phyloP scores from a whole-genome alignment of 2,888 invertebrate genomes.

The Ichneumoninae sp. region DNA sequence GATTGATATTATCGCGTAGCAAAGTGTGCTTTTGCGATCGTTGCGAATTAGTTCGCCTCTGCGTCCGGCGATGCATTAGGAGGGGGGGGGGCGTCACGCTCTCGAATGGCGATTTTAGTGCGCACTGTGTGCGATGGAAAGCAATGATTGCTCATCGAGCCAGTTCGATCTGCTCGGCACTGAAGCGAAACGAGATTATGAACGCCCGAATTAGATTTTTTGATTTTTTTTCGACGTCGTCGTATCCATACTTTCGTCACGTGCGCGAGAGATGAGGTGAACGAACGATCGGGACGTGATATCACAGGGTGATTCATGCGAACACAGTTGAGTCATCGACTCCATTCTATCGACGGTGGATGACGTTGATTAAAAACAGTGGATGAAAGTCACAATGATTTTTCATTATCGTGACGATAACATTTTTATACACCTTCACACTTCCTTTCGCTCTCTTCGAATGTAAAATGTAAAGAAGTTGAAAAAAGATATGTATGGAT shows the following conservation, averaged over 20 bases:
- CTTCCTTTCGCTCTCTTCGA: neutral
- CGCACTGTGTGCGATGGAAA: neutral
- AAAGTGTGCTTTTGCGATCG: conserved; percentile 13
- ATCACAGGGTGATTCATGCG: conserved; percentile 17
- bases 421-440: neutral
- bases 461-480: too few relatives aligned
- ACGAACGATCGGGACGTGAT: conserved; percentile 27
- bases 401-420: neutral
- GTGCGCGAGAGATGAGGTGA: conserved; percentile 11
- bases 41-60: conserved; percentile 33
- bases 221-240: conserved; percentile 8
- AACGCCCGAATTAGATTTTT: conserved; percentile 52
- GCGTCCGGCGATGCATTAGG: conserved; percentile 29
- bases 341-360: conserved; percentile 1
- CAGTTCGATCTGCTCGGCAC: conserved; percentile 32
- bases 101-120: conserved; percentile 44
- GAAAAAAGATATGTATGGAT: neutral
- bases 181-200: conserved; percentile 50
- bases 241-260: conserved; percentile 26
- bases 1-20: conserved; percentile 36
- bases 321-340: conserved; percentile 9
- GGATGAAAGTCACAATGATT: conserved; percentile 2
- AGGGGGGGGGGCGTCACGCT: conserved; percentile 35
- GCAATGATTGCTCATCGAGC: conserved; percentile 33
- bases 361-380: conserved; percentile 9